Evolutionary conservation across 2,797 vertebrate species (phyloP).

Genomic region (Sebastes goodei): DNA sequence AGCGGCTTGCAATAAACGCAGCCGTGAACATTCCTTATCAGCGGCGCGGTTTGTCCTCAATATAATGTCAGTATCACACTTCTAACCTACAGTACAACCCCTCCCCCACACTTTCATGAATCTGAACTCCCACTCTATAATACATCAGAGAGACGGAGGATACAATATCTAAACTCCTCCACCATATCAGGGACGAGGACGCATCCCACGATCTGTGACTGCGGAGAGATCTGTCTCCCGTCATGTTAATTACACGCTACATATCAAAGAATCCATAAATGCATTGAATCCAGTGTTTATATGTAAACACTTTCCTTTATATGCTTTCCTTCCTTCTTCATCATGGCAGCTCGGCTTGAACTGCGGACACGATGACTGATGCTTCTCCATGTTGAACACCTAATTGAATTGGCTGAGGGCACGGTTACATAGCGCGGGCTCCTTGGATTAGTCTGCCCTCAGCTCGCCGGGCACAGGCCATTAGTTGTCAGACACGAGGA

Average conservation of each 20-base stretch:
- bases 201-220: conserved; percentile 26
- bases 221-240: conserved; percentile 23
- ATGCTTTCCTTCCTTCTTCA: conserved; percentile 1
- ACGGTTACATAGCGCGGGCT: conserved; percentile 22
- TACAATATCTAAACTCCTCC: conserved; percentile 58
- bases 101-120: conserved; percentile 52
- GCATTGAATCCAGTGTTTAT: background rate
- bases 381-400: conserved; percentile 15
- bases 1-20: background rate
- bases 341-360: background rate
- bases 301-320: conserved; percentile 21
- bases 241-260: conserved; percentile 11
- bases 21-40: background rate
- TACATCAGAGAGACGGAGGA: conserved; percentile 62
- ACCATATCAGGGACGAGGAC: conserved; percentile 35
- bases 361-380: conserved; percentile 39
- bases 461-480: conserved; percentile 26
- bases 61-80: conserved; percentile 11
- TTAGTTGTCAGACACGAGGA: conserved; percentile 47
- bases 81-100: conserved; percentile 30
- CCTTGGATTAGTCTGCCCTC: conserved; percentile 39
- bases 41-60: conserved; percentile 21
- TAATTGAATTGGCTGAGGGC: conserved; percentile 59
- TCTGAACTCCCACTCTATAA: conserved; percentile 66
- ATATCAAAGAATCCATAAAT: conserved; percentile 2